Base-by-base conservation (phyloP, 2,888 invertebrate species). In the Drosophila paramelanica region DNA sequence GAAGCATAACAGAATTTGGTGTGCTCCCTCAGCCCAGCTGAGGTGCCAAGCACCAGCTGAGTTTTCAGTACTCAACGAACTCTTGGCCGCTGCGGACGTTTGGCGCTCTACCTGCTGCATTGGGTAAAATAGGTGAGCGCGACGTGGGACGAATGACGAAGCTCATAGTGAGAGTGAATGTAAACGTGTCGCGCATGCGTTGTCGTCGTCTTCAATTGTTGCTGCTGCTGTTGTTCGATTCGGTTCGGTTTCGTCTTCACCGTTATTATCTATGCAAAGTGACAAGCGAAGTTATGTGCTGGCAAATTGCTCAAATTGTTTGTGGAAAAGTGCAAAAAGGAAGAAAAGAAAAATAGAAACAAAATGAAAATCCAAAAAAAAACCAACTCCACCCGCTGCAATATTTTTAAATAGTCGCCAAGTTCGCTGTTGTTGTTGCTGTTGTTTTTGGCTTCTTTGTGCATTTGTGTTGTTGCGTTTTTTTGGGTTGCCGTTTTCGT, bases 141-240 rank as follows among this genome's bases (percentile, higher is more conserved):
- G 47, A 45, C 39, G 71, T 57, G 49, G 17, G 23, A 55, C 38
- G 52, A 55, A 38, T n/a, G 43, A 46, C 39, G 27, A 11, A 11
- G 42, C 45, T 51, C 27, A 36, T 45, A 79, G 77, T 79, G 88
- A 88, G 87, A 86, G 85, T 88, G 85, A 86, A 83, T 85, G 88
- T 88, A 85, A 85, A 88, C 85, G 88, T 83, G 85, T 88, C 84
- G 87, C 89, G 88, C 87, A 80, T 80, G 84, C 83, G 88, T 80
- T 57, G 72, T 80, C 59, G 72, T 59, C 50, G 42, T 42, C 46
- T 52, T 43, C 36, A 51, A 33, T 45, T 53, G 36, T 31, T 58
- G 59, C 41, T 51, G 64, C 43, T 56, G 38, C 27, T 36, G 13
- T 51, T 56, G 65, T 46, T 73, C 56, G 38, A 46, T 50, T 75